Conservation (phyloP, 2,113 vertebrate genomes). For the Conger conger region DNA sequence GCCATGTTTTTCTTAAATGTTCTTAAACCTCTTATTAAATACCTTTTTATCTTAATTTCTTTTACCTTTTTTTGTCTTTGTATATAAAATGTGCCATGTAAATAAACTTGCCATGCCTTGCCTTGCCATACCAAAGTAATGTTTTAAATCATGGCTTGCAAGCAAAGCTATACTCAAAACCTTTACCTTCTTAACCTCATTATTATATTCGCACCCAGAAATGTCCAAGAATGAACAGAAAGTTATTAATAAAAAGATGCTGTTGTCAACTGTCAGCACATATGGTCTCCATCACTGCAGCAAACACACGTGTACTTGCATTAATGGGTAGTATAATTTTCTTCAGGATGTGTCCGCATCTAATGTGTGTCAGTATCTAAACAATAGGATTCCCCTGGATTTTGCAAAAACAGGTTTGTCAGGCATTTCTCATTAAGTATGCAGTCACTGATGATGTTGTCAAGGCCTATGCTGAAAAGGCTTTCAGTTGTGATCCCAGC, state of each 20-base stretch:
- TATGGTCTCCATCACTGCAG: not conserved
- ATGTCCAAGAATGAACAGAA: conserved; percentile 15
- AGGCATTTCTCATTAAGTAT: not conserved
- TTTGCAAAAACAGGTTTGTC: not conserved
- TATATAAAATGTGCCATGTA: too few relatives aligned
- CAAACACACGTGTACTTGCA: not conserved
- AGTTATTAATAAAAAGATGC: not conserved
- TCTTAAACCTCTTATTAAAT: too few relatives aligned
- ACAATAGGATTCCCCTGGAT: not conserved
- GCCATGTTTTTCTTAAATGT: too few relatives aligned
- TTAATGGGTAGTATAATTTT: not conserved
- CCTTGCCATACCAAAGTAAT: not conserved
- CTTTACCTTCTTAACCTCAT: not conserved
- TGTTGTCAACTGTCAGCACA: not conserved
- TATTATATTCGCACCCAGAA: not conserved
- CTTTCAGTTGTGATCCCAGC: not conserved
- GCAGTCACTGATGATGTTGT: not conserved
- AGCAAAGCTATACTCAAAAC: not conserved
- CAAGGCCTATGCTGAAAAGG: not conserved
- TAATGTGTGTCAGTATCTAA: not conserved
- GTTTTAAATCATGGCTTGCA: not conserved
- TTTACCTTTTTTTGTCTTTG: too few relatives aligned
- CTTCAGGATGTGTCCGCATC: not conserved
- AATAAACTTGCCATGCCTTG: too few relatives aligned
- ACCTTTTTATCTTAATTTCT: too few relatives aligned